These are phyloP conservation scores for Pyrrhura leucotis DNA, from an alignment of 2,797 vertebrate species.

Conservation along the genomic window DNA sequence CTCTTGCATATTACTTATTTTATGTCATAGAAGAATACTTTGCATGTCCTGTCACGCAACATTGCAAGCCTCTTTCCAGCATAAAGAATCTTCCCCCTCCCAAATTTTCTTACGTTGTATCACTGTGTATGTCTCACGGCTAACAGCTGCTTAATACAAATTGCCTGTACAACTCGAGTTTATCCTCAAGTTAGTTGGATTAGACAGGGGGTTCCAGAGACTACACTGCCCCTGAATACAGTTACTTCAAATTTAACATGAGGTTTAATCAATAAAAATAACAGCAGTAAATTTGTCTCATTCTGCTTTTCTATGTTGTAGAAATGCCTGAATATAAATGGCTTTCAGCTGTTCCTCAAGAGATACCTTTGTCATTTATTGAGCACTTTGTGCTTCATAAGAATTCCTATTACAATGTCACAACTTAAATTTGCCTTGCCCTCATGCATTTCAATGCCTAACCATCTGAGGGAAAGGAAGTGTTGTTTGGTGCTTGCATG, in stretches of 20 bases:
- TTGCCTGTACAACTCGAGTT: not conserved
- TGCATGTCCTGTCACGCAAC: not conserved
- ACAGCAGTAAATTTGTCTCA: not conserved
- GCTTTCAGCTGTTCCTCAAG: not conserved
- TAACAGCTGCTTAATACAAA: not conserved
- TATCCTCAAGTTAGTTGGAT: conserved; percentile 23
- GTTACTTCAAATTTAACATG: conserved; percentile 13
- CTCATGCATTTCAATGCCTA: not conserved
- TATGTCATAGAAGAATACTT: not conserved
- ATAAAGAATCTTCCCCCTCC: not conserved
- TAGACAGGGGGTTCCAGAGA: conserved; percentile 7
- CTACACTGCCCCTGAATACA: not conserved
- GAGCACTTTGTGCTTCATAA: not conserved
- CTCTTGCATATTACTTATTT: not conserved
- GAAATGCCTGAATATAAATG: not conserved
- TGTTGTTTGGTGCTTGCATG: not conserved
- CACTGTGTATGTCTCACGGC: not conserved
- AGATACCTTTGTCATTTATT: not conserved
- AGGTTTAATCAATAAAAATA: conserved; percentile 60
- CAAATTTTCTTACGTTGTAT: not conserved
- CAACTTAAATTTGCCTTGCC: not conserved
- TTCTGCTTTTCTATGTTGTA: not conserved
- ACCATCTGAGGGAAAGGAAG: not conserved
- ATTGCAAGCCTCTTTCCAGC: not conserved
- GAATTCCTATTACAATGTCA: not conserved